These are phyloP conservation scores for Staurois parvus DNA, from an alignment of 2,797 vertebrate genomes.

Conservation along the genomic window DNA sequence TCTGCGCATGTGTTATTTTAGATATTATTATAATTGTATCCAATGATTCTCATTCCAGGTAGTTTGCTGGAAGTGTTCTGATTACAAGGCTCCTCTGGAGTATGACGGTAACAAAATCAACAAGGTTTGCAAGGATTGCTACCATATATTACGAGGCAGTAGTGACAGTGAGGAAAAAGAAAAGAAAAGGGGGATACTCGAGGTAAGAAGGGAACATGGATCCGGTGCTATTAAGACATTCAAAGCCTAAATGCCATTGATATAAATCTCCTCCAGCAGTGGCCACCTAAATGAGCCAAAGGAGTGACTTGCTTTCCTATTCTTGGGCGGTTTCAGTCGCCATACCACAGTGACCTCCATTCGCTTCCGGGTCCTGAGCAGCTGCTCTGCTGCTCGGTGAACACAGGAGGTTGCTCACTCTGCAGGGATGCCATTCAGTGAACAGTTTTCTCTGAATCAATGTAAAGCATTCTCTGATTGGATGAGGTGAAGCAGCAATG, in stretches of 20 bases:
- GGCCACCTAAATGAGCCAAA: too few relatives aligned
- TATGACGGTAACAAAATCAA: conserved; percentile 90
- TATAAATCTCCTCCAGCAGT: too few relatives aligned
- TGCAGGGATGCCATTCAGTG: too few relatives aligned
- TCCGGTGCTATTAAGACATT: neutral
- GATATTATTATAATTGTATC: neutral
- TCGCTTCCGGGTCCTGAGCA: too few relatives aligned
- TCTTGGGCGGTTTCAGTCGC: too few relatives aligned
- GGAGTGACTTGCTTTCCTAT: too few relatives aligned
- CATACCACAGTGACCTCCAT: too few relatives aligned
- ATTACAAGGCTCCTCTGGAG: conserved; percentile 89
- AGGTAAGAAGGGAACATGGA: conserved; percentile 72
- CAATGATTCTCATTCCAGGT: conserved; percentile 77
- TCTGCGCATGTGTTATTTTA: neutral
- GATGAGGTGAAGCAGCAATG: too few relatives aligned
- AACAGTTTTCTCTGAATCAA: too few relatives aligned
- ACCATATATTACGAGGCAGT: conserved; percentile 83
- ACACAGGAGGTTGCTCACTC: too few relatives aligned
- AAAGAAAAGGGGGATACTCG: conserved; percentile 89
- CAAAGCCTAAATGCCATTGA: neutral
- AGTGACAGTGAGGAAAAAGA: conserved; percentile 83
- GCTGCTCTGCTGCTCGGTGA: too few relatives aligned
- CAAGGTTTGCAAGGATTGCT: conserved; percentile 97
- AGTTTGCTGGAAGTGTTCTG: conserved; percentile 98
- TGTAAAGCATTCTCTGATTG: too few relatives aligned